A percentile compares a stretch with the other conserved stretches of the same genome.
Conservation (phyloP, 2,797 vertebrate species). For the Aselliscus stoliczkanus region DNA sequence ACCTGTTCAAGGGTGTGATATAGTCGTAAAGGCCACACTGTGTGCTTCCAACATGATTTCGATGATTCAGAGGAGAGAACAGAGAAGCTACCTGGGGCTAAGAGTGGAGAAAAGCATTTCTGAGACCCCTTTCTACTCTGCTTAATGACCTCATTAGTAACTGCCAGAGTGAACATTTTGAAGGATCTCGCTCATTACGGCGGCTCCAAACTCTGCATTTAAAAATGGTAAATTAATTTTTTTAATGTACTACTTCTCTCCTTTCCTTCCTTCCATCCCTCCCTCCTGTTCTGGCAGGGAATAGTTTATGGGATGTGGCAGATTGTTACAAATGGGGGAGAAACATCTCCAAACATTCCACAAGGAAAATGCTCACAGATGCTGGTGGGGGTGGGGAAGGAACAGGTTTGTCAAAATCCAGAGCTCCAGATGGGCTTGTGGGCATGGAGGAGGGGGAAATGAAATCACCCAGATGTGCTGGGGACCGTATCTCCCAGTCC, state of each 20-base stretch:
- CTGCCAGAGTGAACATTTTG: slow-evolving; percentile 68
- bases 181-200: slow-evolving; percentile 81
- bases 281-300: slow-evolving; percentile 59
- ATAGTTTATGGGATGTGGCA: slow-evolving; percentile 77
- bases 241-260: slow-evolving; percentile 77
- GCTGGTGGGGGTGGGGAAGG: slow-evolving; percentile 46
- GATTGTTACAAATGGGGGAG: slow-evolving; percentile 81
- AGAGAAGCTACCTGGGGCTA: slow-evolving; percentile 1
- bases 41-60: not conserved
- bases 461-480: slow-evolving; percentile 53
- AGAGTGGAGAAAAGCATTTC: not conserved
- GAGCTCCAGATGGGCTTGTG: slow-evolving; percentile 58
- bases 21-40: not conserved
- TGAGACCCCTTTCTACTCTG: slow-evolving; percentile 40
- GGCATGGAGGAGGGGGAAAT: not conserved
- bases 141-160: slow-evolving; percentile 81
- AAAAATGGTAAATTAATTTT: slow-evolving; percentile 82
- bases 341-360: slow-evolving; percentile 76
- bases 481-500: slow-evolving; percentile 18
- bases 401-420: slow-evolving; percentile 52
- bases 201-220: slow-evolving; percentile 75
- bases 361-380: slow-evolving; percentile 73
- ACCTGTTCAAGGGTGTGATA: not conserved
- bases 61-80: not conserved
- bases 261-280: slow-evolving; percentile 72